Conservation (phyloP, 1,140 invertebrate genomes). For the Bombus fervidus region DNA sequence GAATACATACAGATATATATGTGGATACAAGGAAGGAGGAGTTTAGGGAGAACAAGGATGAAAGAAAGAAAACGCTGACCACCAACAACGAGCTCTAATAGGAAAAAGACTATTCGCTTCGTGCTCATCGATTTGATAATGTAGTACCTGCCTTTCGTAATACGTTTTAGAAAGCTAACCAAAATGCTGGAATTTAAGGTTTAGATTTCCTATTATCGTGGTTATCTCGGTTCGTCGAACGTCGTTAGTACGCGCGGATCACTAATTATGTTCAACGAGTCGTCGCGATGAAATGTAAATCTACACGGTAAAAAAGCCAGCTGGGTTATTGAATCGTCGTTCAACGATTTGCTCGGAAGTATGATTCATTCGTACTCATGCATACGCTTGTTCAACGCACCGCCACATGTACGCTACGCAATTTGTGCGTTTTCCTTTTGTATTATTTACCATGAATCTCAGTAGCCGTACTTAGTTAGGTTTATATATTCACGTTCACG, state of each 20-base stretch:
- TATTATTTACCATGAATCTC: constrained; percentile 13
- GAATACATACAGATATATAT: neutral
- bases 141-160: neutral
- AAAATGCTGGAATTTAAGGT: neutral
- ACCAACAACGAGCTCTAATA: neutral
- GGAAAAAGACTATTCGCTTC: neutral
- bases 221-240: neutral
- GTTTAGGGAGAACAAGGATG: neutral
- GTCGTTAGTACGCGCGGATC: no score
- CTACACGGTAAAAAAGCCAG: neutral
- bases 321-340: constrained; percentile 41
- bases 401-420: neutral
- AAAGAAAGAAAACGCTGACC: neutral
- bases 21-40: no score
- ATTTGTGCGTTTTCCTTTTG: constrained; percentile 5
- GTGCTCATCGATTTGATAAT: neutral
- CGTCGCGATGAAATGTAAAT: constrained; percentile 6
- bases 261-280: neutral
- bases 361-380: constrained; percentile 28
- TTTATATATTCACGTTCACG: neutral
- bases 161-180: no score
- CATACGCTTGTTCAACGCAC: neutral
- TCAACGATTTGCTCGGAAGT: constrained; percentile 10
- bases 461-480: neutral
- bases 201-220: neutral